Percentiles rank a stretch among this genome's conserved stretches.
These are phyloP conservation scores for Bombyx mori DNA, from an alignment of 1,140 invertebrate genomes.

Conservation along the genomic window DNA sequence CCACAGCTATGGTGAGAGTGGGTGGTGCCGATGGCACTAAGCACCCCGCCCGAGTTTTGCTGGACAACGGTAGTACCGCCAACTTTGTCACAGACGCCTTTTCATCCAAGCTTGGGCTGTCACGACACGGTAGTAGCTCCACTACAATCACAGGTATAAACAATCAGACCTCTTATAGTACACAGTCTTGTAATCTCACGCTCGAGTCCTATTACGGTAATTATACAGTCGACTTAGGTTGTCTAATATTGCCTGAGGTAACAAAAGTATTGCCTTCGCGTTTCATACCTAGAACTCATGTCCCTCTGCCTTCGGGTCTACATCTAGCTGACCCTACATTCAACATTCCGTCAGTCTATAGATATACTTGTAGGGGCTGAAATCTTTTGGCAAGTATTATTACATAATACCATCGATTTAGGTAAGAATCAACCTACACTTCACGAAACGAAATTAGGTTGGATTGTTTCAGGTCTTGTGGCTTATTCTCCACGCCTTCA, in stretches of 20 bases:
- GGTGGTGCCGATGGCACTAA: conserved; percentile 8
- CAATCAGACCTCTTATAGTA: conserved; percentile 17
- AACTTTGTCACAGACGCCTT: conserved; percentile 20
- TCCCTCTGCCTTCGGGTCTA: conserved; percentile 20
- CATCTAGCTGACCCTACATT: conserved; percentile 28
- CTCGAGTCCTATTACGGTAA: conserved; percentile 19
- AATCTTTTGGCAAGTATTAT: conserved; percentile 16
- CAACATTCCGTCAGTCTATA: conserved; percentile 4
- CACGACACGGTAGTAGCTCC: conserved; percentile 12
- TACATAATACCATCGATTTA: conserved; percentile 18
- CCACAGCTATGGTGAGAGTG: conserved; percentile 23
- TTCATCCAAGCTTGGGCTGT: conserved; percentile 18
- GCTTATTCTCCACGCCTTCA: no score
- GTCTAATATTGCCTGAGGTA: conserved; percentile 27
- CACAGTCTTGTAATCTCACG: conserved; percentile 27
- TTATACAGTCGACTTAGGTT: conserved; percentile 20
- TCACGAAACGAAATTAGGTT: conserved; percentile 23
- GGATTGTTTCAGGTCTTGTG: conserved; percentile 21
- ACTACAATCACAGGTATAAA: conserved; percentile 30
- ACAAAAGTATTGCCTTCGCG: conserved; percentile 19
- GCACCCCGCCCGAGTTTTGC: conserved; percentile 13
- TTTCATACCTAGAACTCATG: conserved; percentile 14
- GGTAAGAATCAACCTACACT: conserved; percentile 23
- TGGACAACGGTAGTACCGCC: no score
- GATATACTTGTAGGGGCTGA: conserved; percentile 8